Evolutionary conservation across 1,140 invertebrate species (phyloP).

Genomic region (Temnothorax nylanderi): DNA sequence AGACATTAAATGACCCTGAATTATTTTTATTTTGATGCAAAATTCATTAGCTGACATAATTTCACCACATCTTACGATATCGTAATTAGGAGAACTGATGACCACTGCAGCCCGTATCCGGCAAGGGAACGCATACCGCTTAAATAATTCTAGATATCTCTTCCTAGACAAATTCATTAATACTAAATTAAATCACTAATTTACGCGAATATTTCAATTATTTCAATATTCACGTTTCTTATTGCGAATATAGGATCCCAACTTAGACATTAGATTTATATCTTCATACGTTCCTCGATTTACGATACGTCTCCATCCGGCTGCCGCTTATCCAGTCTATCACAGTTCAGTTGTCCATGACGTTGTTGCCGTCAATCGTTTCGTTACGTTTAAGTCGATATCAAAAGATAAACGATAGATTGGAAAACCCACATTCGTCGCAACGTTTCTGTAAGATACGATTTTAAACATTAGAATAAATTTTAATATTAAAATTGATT

Average conservation of each 20-base stretch:
- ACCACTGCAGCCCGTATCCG: slow-evolving; percentile 72
- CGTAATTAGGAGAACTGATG: not conserved
- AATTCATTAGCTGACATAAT: slow-evolving; percentile 16
- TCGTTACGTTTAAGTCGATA: not conserved
- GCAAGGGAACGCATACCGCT: slow-evolving; percentile 8
- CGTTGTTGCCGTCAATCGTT: slow-evolving; percentile 22
- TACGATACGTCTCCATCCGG: slow-evolving; percentile 54
- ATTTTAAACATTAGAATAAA: not conserved
- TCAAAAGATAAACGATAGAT: slow-evolving; percentile 59
- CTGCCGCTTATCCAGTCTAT: slow-evolving; percentile 68
- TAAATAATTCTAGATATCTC: not conserved
- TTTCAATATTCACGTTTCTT: slow-evolving; percentile 6
- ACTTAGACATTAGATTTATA: slow-evolving; percentile 1
- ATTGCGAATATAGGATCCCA: not conserved
- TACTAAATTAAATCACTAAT: not conserved
- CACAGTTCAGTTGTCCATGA: slow-evolving; percentile 47
- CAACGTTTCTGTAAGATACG: slow-evolving; percentile 63
- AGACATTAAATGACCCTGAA: not conserved
- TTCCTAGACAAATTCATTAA: not conserved
- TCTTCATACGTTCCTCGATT: not conserved
- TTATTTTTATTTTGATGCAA: slow-evolving; percentile 15
- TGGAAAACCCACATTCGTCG: slow-evolving; percentile 68
- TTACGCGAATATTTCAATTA: slow-evolving; percentile 1
- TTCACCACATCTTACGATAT: not conserved
- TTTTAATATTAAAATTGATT: not conserved